phyloP scores from a whole-genome alignment of 1,140 invertebrate species.

The Drosophila teissieri region DNA sequence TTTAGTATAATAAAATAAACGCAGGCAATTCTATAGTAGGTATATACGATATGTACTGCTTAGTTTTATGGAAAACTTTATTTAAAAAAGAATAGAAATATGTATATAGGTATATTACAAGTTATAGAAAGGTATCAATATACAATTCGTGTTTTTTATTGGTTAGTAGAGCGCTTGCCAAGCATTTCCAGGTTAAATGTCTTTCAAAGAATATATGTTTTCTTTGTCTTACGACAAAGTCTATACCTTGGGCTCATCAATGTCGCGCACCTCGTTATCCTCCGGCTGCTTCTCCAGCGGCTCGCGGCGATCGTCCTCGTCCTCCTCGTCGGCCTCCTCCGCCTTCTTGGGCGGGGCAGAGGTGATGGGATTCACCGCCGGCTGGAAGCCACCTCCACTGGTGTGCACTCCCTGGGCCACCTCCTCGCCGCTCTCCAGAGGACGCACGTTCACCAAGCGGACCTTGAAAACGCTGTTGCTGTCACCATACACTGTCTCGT shows the following conservation, averaged over 20 bases:
- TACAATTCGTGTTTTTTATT: slow-evolving; percentile 50
- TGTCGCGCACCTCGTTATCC: slow-evolving; percentile 69
- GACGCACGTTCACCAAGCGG: slow-evolving; percentile 78
- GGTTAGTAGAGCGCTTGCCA: slow-evolving; percentile 69
- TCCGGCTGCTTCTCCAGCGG: slow-evolving; percentile 60
- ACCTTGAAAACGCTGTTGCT: slow-evolving; percentile 75
- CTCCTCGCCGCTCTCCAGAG: slow-evolving; percentile 74
- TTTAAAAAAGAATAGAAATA: slow-evolving; percentile 71
- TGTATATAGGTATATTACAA: slow-evolving; percentile 68
- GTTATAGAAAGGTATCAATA: slow-evolving; percentile 64
- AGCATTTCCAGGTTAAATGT: slow-evolving; percentile 56
- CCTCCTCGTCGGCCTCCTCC: slow-evolving; percentile 59
- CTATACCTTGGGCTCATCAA: slow-evolving; percentile 70
- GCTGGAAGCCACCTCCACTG: slow-evolving; percentile 21
- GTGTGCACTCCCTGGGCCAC: slow-evolving; percentile 55
- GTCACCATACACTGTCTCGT: slow-evolving; percentile 77
- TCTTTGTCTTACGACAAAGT: slow-evolving; percentile 12
- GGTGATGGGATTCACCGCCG: slow-evolving; percentile 38
- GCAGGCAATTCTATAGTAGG: slow-evolving; percentile 47
- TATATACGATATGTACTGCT: slow-evolving; percentile 37
- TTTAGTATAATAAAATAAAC: slow-evolving; percentile 28
- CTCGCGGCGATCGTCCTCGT: slow-evolving; percentile 52
- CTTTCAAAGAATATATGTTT: slow-evolving; percentile 18
- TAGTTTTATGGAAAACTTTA: slow-evolving; percentile 72
- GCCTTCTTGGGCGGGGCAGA: slow-evolving; percentile 32